phyloP scores from a whole-genome alignment of 2,888 invertebrate species.

The Limnephilus auricula region DNA sequence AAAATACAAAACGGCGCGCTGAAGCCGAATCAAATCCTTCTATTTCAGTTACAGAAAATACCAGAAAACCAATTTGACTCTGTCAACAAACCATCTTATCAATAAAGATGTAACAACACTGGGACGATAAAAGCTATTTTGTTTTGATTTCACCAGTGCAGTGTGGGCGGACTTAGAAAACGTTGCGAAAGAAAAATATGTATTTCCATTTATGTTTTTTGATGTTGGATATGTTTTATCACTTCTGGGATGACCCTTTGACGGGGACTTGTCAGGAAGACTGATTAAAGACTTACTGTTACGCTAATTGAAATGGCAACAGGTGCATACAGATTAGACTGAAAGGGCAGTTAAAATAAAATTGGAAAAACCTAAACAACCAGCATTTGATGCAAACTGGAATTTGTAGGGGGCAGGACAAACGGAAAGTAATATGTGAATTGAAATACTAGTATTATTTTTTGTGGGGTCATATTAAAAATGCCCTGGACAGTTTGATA shows the following conservation, averaged over 20 bases:
- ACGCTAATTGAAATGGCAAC: not conserved
- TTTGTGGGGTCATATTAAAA: not conserved
- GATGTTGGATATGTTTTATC: not conserved
- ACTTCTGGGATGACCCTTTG: not conserved
- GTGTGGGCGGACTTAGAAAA: not conserved
- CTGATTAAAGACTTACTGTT: not conserved
- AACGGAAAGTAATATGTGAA: not conserved
- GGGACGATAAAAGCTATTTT: not conserved
- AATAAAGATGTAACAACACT: constrained; percentile 12
- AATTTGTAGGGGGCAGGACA: not conserved
- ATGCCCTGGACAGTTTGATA: not conserved
- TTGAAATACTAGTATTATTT: too few relatives aligned
- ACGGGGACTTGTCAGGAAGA: not conserved
- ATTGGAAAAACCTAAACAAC: not conserved
- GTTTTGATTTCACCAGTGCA: not conserved
- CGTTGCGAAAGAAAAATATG: not conserved
- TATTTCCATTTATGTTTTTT: not conserved
- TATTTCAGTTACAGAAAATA: constrained; percentile 18
- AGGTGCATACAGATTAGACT: not conserved
- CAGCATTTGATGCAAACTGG: not conserved
- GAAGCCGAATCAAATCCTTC: not conserved
- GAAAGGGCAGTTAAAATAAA: not conserved
- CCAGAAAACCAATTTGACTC: not conserved
- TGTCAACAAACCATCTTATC: not conserved
- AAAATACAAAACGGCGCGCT: not conserved